These are phyloP conservation scores for Temnothorax nylanderi DNA, from an alignment of 1,140 invertebrate species.

Conservation along the genomic window DNA sequence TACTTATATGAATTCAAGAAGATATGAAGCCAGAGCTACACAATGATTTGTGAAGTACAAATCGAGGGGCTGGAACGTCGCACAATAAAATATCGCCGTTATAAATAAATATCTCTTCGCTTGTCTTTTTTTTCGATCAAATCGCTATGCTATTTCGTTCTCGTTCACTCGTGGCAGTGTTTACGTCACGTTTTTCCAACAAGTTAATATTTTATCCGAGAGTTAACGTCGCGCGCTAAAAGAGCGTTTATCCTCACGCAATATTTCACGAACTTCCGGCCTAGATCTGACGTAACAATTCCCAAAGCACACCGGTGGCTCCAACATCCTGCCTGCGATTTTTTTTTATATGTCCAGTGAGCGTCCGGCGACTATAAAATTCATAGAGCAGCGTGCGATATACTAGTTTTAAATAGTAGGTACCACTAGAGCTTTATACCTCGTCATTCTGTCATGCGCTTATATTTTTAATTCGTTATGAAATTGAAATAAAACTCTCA, in stretches of 20 bases:
- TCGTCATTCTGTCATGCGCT: slow-evolving; percentile 15
- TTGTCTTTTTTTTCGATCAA: not conserved
- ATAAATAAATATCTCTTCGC: slow-evolving; percentile 32
- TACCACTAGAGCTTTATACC: not conserved
- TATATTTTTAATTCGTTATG: not conserved
- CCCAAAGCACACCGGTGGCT: slow-evolving; percentile 46
- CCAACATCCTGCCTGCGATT: slow-evolving; percentile 43
- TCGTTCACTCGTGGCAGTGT: slow-evolving; percentile 21
- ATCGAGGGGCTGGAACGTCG: not conserved
- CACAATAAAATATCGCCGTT: slow-evolving; percentile 13
- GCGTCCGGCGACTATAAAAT: slow-evolving; percentile 43
- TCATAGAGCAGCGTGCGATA: slow-evolving; percentile 19
- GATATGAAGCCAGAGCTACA: not conserved
- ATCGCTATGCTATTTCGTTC: slow-evolving; percentile 4
- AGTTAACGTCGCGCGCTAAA: slow-evolving; percentile 44
- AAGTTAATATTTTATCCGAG: slow-evolving; percentile 59
- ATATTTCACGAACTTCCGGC: slow-evolving; percentile 60
- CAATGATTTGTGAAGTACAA: not conserved
- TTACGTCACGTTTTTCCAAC: slow-evolving; percentile 15
- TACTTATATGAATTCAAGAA: not conserved
- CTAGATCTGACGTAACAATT: slow-evolving; percentile 63
- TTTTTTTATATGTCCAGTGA: slow-evolving; percentile 46
- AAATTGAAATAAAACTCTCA: slow-evolving; percentile 10
- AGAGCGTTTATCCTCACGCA: slow-evolving; percentile 51
- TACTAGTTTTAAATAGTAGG: not conserved